Conservation (phyloP, 2,113 vertebrate species). For the Pachypanchax playfairii region DNA sequence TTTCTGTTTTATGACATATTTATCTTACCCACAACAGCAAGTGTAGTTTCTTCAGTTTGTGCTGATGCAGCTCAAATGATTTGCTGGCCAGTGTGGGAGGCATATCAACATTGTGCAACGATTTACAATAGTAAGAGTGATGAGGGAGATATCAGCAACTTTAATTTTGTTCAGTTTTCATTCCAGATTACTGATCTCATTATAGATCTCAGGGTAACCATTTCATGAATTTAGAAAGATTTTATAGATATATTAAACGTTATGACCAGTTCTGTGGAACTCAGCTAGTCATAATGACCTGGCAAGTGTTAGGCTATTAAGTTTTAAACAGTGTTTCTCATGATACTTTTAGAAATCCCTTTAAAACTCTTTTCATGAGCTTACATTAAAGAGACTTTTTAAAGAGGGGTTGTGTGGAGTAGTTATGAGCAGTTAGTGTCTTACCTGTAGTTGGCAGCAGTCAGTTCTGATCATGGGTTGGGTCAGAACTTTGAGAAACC, state of each 20-base stretch:
- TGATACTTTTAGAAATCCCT: too few relatives aligned
- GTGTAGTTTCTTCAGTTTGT: background rate
- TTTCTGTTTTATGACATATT: conserved; percentile 11
- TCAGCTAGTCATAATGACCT: too few relatives aligned
- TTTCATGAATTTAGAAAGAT: background rate
- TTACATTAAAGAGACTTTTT: too few relatives aligned
- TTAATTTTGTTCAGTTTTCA: background rate
- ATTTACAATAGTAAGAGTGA: background rate
- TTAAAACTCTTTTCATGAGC: too few relatives aligned
- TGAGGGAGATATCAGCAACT: background rate
- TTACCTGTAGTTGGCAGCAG: too few relatives aligned
- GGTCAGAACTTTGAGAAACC: too few relatives aligned
- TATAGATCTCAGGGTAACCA: background rate
- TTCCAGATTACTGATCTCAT: background rate
- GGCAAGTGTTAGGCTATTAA: too few relatives aligned
- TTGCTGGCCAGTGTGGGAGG: background rate
- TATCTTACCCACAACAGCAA: background rate
- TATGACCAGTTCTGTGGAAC: background rate
- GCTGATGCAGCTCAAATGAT: conserved; percentile 1
- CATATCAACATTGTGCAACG: background rate
- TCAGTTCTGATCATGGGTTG: too few relatives aligned
- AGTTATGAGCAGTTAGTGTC: too few relatives aligned
- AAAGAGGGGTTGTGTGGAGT: too few relatives aligned
- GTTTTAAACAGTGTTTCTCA: too few relatives aligned
- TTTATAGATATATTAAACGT: too few relatives aligned